Evolutionary conservation across 2,888 invertebrate genomes (phyloP).

Genomic region (Leucoma salicis): DNA sequence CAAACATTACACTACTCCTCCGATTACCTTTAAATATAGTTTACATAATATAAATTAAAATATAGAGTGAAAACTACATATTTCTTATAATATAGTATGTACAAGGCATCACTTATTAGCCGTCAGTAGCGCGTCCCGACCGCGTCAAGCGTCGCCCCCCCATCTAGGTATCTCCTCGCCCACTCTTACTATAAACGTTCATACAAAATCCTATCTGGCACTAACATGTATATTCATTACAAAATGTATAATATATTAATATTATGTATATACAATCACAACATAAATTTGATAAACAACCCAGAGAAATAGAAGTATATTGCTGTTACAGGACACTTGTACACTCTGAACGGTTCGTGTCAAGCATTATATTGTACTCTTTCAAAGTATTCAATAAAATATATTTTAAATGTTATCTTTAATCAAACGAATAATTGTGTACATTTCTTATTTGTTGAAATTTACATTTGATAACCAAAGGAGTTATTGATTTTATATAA

Average conservation of each 20-base stretch:
- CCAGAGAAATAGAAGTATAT: constrained; percentile 64
- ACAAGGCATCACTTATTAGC: constrained; percentile 73
- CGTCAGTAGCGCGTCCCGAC: constrained; percentile 42
- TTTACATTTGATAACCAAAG: no score
- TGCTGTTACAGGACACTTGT: constrained; percentile 60
- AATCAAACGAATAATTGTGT: constrained; percentile 29
- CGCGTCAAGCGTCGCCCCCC: constrained; percentile 12
- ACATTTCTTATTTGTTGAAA: no score
- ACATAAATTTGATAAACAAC: constrained; percentile 80
- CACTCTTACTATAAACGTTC: constrained; percentile 61
- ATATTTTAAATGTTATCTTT: constrained; percentile 50
- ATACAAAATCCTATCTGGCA: constrained; percentile 80
- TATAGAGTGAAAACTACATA: constrained; percentile 79
- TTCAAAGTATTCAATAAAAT: constrained; percentile 48
- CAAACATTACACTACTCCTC: constrained; percentile 58
- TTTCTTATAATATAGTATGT: constrained; percentile 73
- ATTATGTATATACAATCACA: constrained; percentile 79
- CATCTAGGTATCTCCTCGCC: constrained; percentile 10
- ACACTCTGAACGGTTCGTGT: constrained; percentile 37
- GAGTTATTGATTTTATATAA: constrained; percentile 41
- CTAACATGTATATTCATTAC: constrained; percentile 80
- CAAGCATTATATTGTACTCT: constrained; percentile 51
- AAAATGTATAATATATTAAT: constrained; percentile 77
- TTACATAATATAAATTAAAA: constrained; percentile 77
- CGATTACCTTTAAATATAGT: constrained; percentile 73